Evolutionary conservation across 2,797 vertebrate genomes (phyloP).

Genomic region (Lophotriccus pileatus): DNA sequence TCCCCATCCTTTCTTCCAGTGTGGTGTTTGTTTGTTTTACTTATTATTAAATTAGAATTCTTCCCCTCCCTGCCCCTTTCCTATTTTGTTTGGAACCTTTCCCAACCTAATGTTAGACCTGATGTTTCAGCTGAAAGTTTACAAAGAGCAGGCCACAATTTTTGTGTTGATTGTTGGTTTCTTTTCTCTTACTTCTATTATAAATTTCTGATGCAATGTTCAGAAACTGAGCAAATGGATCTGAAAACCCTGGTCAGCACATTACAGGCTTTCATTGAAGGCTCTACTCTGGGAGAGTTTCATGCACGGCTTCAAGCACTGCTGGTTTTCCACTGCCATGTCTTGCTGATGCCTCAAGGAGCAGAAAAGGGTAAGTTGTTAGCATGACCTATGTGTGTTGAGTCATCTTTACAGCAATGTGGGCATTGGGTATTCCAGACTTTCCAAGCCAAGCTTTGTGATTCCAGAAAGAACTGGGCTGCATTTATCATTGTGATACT

Average conservation of each 20-base stretch:
- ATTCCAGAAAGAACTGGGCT: background rate
- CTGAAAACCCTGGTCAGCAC: constrained; percentile 82
- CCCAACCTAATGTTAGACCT: no score
- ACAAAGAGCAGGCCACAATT: background rate
- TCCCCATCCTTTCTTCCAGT: background rate
- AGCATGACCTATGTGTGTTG: background rate
- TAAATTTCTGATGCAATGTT: background rate
- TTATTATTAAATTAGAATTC: background rate
- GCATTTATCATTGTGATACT: background rate
- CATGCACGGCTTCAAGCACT: constrained; percentile 84
- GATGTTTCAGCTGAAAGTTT: background rate
- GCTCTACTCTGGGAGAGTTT: constrained; percentile 90
- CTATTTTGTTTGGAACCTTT: background rate
- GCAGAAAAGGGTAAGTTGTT: constrained; percentile 80
- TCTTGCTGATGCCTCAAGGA: constrained; percentile 83
- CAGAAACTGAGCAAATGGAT: constrained; percentile 67
- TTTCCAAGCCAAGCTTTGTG: background rate
- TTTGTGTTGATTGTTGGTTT: background rate
- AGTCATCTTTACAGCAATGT: background rate
- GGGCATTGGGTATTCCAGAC: background rate
- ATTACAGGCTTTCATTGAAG: constrained; percentile 91
- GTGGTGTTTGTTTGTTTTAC: background rate
- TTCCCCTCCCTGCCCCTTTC: background rate
- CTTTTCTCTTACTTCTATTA: background rate
- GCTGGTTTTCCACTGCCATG: constrained; percentile 94